Conservation (phyloP, 2,797 vertebrate genomes). For the Microctenopoma stevenorrisi region DNA sequence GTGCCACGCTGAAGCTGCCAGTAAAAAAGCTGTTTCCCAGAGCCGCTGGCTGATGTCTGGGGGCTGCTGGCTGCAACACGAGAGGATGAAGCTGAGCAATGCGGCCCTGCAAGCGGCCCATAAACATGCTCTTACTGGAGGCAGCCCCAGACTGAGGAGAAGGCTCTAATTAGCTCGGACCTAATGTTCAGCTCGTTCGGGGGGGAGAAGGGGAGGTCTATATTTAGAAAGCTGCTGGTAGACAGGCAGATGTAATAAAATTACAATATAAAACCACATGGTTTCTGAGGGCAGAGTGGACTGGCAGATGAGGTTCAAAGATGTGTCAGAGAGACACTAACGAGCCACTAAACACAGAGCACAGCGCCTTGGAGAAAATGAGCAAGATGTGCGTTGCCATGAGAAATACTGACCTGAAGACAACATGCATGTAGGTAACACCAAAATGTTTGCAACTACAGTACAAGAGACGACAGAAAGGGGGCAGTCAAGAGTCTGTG, state of each 20-base stretch:
- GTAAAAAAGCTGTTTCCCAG: slow-evolving; percentile 45
- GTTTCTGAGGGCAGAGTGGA: slow-evolving; percentile 56
- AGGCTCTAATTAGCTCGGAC: slow-evolving; percentile 75
- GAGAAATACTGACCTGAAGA: slow-evolving; percentile 1
- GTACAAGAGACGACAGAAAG: too few relatives aligned
- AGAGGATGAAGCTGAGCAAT: slow-evolving; percentile 22
- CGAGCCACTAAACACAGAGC: slow-evolving; percentile 33
- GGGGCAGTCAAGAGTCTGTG: neutral
- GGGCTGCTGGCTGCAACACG: slow-evolving; percentile 33
- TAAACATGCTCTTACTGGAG: slow-evolving; percentile 65
- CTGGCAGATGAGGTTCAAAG: slow-evolving; percentile 44
- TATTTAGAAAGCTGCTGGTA: slow-evolving; percentile 74
- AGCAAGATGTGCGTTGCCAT: neutral
- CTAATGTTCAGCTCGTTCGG: slow-evolving; percentile 55
- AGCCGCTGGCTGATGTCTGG: slow-evolving; percentile 31
- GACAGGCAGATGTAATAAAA: slow-evolving; percentile 74
- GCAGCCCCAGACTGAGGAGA: slow-evolving; percentile 56
- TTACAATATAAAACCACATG: slow-evolving; percentile 63
- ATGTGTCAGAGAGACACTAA: slow-evolving; percentile 29
- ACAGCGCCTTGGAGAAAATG: slow-evolving; percentile 15
- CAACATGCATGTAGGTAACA: neutral
- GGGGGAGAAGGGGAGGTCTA: slow-evolving; percentile 42
- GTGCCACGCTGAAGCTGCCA: slow-evolving; percentile 27
- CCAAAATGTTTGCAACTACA: neutral
- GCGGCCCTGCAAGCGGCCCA: slow-evolving; percentile 47